These are phyloP conservation scores for Mesoligia furuncula DNA, from an alignment of 2,888 invertebrate genomes.

Conservation along the genomic window DNA sequence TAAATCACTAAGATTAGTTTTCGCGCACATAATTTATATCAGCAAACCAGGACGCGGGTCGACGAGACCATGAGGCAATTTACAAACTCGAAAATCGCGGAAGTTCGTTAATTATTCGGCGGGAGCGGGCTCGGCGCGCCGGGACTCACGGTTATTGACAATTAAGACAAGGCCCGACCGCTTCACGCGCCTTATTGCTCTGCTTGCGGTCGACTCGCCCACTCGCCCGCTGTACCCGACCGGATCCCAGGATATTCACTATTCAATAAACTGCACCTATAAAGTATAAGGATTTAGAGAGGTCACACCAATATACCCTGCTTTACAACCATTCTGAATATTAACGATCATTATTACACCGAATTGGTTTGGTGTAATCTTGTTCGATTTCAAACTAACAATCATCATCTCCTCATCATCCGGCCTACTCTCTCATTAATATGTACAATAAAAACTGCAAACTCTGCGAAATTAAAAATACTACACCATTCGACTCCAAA, in stretches of 20 bases:
- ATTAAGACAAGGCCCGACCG: conserved; percentile 86
- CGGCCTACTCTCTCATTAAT: too few relatives aligned
- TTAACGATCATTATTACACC: conserved; percentile 55
- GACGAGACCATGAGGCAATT: conserved; percentile 89
- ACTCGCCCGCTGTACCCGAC: conserved; percentile 61
- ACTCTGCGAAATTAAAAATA: too few relatives aligned
- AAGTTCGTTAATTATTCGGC: conserved; percentile 90
- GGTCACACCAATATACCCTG: conserved; percentile 65
- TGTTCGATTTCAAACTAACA: conserved; percentile 21
- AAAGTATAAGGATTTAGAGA: conserved; percentile 70
- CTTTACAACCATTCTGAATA: conserved; percentile 64
- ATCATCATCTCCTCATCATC: too few relatives aligned
- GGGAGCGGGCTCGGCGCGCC: conserved; percentile 80
- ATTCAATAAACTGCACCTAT: conserved; percentile 79
- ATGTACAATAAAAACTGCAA: too few relatives aligned
- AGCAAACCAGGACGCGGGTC: conserved; percentile 87
- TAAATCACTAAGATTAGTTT: conserved; percentile 89
- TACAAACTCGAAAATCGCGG: conserved; percentile 90
- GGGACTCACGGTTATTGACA: conserved; percentile 89
- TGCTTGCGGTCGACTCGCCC: conserved; percentile 74
- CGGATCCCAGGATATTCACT: conserved; percentile 76
- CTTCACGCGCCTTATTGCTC: conserved; percentile 84
- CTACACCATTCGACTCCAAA: too few relatives aligned
- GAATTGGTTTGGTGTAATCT: conserved; percentile 29
- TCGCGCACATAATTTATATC: conserved; percentile 89